A percentile compares a stretch with the other conserved stretches of the same genome.
These are phyloP conservation scores for Anguilla megastoma DNA, from an alignment of 2,797 vertebrate genomes.

Conservation along the genomic window DNA sequence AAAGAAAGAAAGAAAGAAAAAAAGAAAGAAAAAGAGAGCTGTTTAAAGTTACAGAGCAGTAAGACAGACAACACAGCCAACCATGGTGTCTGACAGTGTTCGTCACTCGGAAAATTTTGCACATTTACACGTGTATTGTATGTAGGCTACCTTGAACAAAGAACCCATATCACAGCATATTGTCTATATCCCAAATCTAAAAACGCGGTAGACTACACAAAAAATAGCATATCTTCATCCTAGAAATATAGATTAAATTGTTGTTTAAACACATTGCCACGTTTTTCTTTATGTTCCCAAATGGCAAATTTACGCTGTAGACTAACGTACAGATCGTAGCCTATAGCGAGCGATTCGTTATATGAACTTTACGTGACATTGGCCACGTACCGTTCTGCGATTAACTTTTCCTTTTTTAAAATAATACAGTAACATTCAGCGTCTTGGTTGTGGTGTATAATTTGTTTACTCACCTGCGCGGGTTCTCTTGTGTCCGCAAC, in stretches of 20 bases:
- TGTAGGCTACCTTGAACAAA: not conserved
- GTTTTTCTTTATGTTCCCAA: not conserved
- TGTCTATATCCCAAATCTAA: not conserved
- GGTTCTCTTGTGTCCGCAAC: not conserved
- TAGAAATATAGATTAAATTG: not conserved
- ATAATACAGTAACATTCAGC: not conserved
- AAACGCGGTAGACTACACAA: not conserved
- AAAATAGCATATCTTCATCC: not conserved
- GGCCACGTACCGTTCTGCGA: not conserved
- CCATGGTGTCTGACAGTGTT: not conserved
- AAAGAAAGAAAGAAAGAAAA: not conserved
- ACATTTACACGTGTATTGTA: no score
- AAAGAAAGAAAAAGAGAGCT: not conserved
- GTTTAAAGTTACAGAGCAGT: not conserved
- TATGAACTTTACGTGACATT: not conserved
- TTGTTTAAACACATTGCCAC: not conserved
- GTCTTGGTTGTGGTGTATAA: not conserved
- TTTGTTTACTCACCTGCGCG: not conserved
- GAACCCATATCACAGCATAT: not conserved
- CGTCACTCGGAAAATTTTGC: no score
- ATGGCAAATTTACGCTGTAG: no score
- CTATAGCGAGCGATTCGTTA: not conserved
- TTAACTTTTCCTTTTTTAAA: not conserved
- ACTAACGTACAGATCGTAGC: not conserved
- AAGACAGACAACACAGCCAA: slow-evolving; percentile 5